Conservation (phyloP, 2,797 vertebrate species). For the Siniperca undulata region DNA sequence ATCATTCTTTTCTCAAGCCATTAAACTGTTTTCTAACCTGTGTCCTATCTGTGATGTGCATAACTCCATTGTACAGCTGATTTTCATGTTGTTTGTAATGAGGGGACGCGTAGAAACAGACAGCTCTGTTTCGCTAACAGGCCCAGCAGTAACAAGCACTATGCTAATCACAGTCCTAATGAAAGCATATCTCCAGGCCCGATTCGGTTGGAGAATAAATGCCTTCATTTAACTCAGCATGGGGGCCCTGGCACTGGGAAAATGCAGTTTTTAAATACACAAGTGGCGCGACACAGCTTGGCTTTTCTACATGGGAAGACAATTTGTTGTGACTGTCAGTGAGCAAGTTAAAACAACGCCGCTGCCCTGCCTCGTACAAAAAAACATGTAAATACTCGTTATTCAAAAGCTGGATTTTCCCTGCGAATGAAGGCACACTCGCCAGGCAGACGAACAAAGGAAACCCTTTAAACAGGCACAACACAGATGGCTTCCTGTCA, state of each 20-base stretch:
- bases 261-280: slow-evolving; percentile 84
- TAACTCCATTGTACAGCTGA: slow-evolving; percentile 50
- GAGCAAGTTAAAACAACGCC: slow-evolving; percentile 49
- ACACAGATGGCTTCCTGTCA: slow-evolving; percentile 42
- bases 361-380: slow-evolving; percentile 24
- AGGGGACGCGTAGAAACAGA: slow-evolving; percentile 65
- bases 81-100: slow-evolving; percentile 74
- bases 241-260: slow-evolving; percentile 68
- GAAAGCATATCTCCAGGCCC: slow-evolving; percentile 81
- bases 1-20: slow-evolving; percentile 42
- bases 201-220: slow-evolving; percentile 81
- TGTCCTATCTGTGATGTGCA: slow-evolving; percentile 59
- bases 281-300: slow-evolving; percentile 69
- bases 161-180: slow-evolving; percentile 86
- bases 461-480: slow-evolving; percentile 38
- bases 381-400: slow-evolving; percentile 19
- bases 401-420: slow-evolving; percentile 34
- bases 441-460: slow-evolving; percentile 3
- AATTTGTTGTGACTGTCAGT: slow-evolving; percentile 67
- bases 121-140: slow-evolving; percentile 75
- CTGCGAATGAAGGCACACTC: background rate
- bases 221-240: slow-evolving; percentile 85
- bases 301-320: slow-evolving; percentile 69
- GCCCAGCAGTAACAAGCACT: slow-evolving; percentile 82
- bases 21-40: slow-evolving; percentile 64